Conservation (phyloP, 2,888 invertebrate species). For the Agrochola macilenta region DNA sequence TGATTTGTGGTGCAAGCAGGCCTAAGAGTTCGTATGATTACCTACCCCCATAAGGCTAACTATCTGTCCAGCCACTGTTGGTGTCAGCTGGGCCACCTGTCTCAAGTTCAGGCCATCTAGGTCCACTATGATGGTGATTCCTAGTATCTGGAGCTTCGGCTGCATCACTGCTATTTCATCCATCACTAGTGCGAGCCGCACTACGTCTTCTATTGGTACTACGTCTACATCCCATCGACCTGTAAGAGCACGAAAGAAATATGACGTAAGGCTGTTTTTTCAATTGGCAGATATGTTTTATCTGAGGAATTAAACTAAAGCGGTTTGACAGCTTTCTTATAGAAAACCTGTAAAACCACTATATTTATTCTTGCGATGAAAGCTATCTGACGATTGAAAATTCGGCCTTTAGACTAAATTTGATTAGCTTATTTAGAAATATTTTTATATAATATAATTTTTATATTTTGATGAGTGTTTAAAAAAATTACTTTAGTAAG, state of each 20-base stretch:
- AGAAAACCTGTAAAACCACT: background rate
- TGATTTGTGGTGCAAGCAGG: background rate
- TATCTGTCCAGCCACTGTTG: constrained; percentile 83
- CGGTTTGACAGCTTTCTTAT: background rate
- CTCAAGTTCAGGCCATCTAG: constrained; percentile 81
- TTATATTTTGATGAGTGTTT: too few relatives aligned
- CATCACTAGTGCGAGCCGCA: constrained; percentile 84
- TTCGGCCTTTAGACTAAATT: background rate
- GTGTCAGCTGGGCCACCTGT: constrained; percentile 81
- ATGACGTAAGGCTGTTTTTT: background rate
- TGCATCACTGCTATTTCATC: constrained; percentile 85
- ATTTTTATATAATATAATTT: too few relatives aligned
- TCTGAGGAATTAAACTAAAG: background rate
- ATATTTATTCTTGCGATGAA: background rate
- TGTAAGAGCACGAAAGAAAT: constrained; percentile 56
- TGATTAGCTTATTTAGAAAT: background rate
- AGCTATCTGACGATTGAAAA: background rate
- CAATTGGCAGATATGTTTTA: background rate
- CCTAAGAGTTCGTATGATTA: constrained; percentile 63
- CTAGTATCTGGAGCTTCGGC: constrained; percentile 85
- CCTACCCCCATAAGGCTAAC: constrained; percentile 87
- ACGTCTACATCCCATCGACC: constrained; percentile 83
- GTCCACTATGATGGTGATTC: constrained; percentile 86
- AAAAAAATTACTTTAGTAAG: too few relatives aligned
- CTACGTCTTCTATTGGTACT: constrained; percentile 82